Evolutionary conservation across 2,797 vertebrate genomes (phyloP).

Genomic region (Acridotheres tristis): DNA sequence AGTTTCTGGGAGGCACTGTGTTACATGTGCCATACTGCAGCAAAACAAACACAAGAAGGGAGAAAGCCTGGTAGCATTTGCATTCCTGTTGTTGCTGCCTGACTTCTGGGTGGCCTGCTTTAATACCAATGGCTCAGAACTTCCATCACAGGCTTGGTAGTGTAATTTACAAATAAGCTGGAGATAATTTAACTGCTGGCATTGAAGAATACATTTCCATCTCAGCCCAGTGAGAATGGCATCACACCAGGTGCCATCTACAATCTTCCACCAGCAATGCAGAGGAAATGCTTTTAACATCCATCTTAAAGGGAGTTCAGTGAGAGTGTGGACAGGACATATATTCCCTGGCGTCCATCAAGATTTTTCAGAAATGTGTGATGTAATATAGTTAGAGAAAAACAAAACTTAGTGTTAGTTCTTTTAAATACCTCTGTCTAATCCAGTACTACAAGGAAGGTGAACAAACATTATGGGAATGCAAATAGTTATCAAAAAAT

Average conservation of each 20-base stretch:
- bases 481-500: not conserved
- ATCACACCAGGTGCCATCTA: not conserved
- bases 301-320: not conserved
- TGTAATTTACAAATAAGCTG: not conserved
- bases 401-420: not conserved
- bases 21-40: accelerated
- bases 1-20: not conserved
- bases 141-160: not conserved
- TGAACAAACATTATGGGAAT: not conserved
- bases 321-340: accelerated
- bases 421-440: not conserved
- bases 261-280: not conserved
- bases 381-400: not conserved
- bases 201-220: not conserved
- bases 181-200: not conserved
- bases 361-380: not conserved
- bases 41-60: not conserved
- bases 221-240: not conserved
- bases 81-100: not conserved
- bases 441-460: not conserved
- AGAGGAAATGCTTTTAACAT: not conserved
- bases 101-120: not conserved
- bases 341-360: accelerated
- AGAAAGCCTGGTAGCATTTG: not conserved
- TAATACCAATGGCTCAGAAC: not conserved